phyloP scores from a whole-genome alignment of 2,888 invertebrate species.

The Lepidocyrtinus sp. region DNA sequence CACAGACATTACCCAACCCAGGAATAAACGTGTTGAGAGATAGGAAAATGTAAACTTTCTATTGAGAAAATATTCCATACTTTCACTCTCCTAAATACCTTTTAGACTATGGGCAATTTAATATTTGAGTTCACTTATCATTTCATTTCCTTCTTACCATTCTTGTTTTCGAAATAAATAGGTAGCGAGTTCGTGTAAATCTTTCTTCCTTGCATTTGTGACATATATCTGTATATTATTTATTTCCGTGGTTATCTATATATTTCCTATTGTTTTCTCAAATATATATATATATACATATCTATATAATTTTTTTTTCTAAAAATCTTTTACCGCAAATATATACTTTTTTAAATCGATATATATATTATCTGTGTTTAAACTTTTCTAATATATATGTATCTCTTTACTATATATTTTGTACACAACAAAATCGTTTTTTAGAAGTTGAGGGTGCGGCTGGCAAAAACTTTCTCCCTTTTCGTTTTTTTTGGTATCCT shows the following conservation, averaged over 20 bases:
- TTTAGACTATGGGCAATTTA: too few relatives aligned
- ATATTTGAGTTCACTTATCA: too few relatives aligned
- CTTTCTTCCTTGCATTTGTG: constrained; percentile 18
- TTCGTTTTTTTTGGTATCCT: neutral
- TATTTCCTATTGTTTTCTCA: constrained; percentile 3
- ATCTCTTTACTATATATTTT: neutral
- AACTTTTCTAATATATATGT: constrained; percentile 3
- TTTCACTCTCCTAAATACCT: too few relatives aligned
- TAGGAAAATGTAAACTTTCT: neutral
- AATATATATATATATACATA: neutral
- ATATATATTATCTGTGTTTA: neutral
- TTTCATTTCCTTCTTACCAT: neutral
- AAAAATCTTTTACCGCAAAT: constrained; percentile 11
- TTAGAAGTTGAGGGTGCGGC: constrained; percentile 6
- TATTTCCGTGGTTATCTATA: constrained; percentile 20
- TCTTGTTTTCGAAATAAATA: constrained; percentile 11
- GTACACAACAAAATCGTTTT: neutral
- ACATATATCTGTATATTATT: constrained; percentile 19
- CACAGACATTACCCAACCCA: too few relatives aligned
- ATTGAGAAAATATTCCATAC: neutral
- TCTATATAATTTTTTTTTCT: too few relatives aligned
- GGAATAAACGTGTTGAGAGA: too few relatives aligned
- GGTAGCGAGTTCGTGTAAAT: constrained; percentile 13
- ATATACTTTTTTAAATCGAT: constrained; percentile 8
- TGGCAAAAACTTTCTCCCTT: constrained; percentile 7